Base-by-base conservation (phyloP, 1,140 invertebrate genomes). In the Diorhabda elongata region DNA sequence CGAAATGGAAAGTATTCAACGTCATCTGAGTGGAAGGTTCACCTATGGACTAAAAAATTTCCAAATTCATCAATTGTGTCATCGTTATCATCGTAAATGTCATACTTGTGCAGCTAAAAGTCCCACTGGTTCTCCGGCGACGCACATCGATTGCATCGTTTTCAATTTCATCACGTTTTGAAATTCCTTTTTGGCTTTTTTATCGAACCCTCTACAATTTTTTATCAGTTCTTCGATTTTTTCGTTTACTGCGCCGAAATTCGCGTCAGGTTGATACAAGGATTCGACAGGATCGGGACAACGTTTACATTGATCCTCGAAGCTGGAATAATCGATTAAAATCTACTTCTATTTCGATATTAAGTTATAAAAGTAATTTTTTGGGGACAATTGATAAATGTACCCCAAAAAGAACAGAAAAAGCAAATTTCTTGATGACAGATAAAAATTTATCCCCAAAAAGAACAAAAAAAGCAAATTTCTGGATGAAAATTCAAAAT, bases 21-120 rank as follows among this genome's bases (percentile, higher is more conserved):
- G 98, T 99, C 98, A 99, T 99, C 85, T 99, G 98, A 67, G 98
- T 99, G 3, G 97, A 98, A 0, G 98, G 98, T 84, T 99, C 98
- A 69, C 97, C 97, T 74, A 99, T 92, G 5, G 96, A 98, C 85
- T 78, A 67, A 59, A 72, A 73, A 66, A 26, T 26, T 26, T 26
- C 26, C 26, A 26, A 26, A 26, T 26, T 26, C 26, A 26, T 26
- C 26, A 26, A 26, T 26, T 26, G 26, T 26, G 26, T 26, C 26
- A 52, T 52, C 5, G 5, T 52, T 52, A 52, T 52, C 9, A 52
- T 52, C 9, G 47, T 52, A 52, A n/a, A 52, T 52, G 58, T 0
- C 41, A 64, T 73, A 76, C 75, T 67, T 93, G 91, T 41, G 97
- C 97, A 26, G 97, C 97, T 65, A 99, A 82, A 42, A 99, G 81